Evolutionary conservation across 2,888 invertebrate species (phyloP), one percentile per base, ranked within the genome.

Genomic region (Melinaea marsaeus): DNA sequence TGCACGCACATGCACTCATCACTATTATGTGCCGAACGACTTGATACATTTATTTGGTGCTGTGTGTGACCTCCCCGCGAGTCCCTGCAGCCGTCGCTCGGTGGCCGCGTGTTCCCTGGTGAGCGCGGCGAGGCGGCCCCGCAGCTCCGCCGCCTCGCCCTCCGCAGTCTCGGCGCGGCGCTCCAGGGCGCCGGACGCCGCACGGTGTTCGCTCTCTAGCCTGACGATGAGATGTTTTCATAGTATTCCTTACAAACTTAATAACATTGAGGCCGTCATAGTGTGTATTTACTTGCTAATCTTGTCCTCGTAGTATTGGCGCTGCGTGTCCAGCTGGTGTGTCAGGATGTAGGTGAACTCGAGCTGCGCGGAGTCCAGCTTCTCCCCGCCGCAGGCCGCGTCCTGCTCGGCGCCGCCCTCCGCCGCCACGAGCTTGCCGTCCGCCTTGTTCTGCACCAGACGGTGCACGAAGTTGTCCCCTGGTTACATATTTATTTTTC

Each of bases 401-500:
- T 91, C 71, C 93, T 93, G 57, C 48, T 92, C 91, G 34, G 92
- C 91, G 1, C 93, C 94, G 0, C 94, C 94, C 62, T 94, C 94
- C 0, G 94, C 92, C 13, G 96, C 94, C 13, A 99, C 98, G 76
- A 99, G 92, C 86, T 99, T 99, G 33, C 99, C 99, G 89, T 99
- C 99, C 13, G 94, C 94, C 89, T 99, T 98, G 85, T 97, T 99
- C 89, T 99, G 99, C 33, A 99, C 94, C 48, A 99, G 91, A 13
- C 99, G 94, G 88, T 98, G 98, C 7, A 98, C 98, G 88, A 97
- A 98, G 85, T 97, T 98, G 85, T 98, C 98, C 0, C 95, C 95
- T 92, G 73, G 4, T 9, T 9, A 34, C 42, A 55, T 42, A 51
- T n/a, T 54, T 57, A 56, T 57, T 55, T 37, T 22, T 13, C 13